Percentiles rank a stretch among this genome's conserved stretches.
Conservation (phyloP, 2,797 vertebrate genomes). For the Galago senegalensis region DNA sequence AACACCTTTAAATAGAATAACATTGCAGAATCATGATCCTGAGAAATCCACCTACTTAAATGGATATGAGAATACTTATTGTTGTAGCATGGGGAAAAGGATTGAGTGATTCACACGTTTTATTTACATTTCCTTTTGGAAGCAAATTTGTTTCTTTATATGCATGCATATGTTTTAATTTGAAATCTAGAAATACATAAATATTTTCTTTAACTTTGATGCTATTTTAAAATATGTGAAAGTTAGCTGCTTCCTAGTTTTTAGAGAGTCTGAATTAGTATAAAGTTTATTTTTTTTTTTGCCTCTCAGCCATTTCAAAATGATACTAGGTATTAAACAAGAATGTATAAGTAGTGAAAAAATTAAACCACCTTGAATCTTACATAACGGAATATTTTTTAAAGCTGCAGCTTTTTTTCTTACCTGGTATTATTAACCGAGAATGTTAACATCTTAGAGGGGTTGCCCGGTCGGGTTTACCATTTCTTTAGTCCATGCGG, state of each 20-base stretch:
- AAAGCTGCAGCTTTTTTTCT: background rate
- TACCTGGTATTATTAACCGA: accelerated
- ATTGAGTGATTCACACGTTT: background rate
- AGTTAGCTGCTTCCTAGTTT: background rate
- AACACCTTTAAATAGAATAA: slow-evolving; percentile 48
- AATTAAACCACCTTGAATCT: background rate
- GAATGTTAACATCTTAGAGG: background rate
- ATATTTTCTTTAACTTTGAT: slow-evolving; percentile 24
- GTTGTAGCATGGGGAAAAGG: background rate
- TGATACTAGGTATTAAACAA: background rate
- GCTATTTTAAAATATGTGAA: slow-evolving; percentile 38
- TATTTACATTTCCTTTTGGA: slow-evolving; percentile 63
- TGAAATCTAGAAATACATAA: slow-evolving; percentile 27
- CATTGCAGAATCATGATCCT: background rate
- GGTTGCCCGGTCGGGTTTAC: background rate
- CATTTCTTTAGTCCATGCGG: background rate
- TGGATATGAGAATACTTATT: background rate
- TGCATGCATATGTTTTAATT: slow-evolving; percentile 8
- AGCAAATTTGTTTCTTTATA: background rate
- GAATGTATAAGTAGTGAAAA: background rate
- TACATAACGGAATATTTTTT: background rate
- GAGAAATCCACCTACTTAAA: background rate
- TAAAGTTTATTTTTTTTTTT: slow-evolving; percentile 22
- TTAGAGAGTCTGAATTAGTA: slow-evolving; percentile 15
- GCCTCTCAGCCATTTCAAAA: background rate